Evolutionary conservation across 2,797 vertebrate genomes (phyloP).

Genomic region (Sebastes vulpes): DNA sequence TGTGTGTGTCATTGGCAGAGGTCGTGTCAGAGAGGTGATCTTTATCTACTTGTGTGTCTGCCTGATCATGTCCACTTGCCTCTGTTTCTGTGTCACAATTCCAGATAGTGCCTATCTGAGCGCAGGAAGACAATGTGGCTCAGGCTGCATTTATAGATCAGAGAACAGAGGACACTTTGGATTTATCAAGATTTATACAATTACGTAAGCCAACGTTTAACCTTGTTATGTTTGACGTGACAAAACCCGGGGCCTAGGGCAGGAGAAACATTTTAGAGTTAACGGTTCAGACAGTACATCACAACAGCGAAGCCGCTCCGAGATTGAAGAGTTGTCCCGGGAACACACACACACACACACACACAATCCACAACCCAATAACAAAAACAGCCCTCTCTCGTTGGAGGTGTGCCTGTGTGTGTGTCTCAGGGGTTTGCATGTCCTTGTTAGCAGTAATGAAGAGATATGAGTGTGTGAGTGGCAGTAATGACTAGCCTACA

Average conservation of each 20-base stretch:
- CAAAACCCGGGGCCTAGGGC: constrained; percentile 18
- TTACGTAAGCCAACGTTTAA: constrained; percentile 34
- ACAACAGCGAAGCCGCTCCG: constrained; percentile 21
- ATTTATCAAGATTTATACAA: constrained; percentile 41
- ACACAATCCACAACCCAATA: constrained; percentile 3
- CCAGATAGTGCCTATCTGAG: constrained; percentile 49
- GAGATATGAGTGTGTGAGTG: constrained; percentile 51
- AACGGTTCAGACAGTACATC: constrained; percentile 31
- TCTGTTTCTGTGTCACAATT: constrained; percentile 56
- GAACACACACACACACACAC: background rate
- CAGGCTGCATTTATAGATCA: constrained; percentile 8
- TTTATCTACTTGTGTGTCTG: constrained; percentile 58
- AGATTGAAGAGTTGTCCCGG: constrained; percentile 18
- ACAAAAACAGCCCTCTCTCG: constrained; percentile 17
- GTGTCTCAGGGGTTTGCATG: constrained; percentile 34
- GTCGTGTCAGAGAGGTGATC: constrained; percentile 63
- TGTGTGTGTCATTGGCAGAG: constrained; percentile 62
- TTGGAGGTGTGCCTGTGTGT: constrained; percentile 22
- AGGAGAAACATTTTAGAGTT: constrained; percentile 9
- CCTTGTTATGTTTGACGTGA: constrained; percentile 51
- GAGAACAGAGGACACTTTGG: constrained; percentile 30
- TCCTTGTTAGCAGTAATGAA: constrained; percentile 70
- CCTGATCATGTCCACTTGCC: constrained; percentile 43
- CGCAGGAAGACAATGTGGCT: constrained; percentile 25
- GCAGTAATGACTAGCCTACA: constrained; percentile 66